Conservation (phyloP, 2,113 vertebrate genomes). For the Phasianus colchicus region DNA sequence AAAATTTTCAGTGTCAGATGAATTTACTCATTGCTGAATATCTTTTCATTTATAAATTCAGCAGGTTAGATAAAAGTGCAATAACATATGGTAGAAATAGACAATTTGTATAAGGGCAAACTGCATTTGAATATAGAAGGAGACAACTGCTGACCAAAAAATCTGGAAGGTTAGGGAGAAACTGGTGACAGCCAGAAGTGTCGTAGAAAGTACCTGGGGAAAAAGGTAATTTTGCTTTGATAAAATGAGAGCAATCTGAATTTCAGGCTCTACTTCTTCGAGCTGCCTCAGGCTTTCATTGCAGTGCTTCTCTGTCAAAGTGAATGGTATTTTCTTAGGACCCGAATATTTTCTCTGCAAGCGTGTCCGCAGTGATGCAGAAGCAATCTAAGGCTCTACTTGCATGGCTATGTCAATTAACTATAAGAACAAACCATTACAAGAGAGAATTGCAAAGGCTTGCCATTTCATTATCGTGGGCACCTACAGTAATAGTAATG, state of each 20-base stretch:
- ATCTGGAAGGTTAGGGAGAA: neutral
- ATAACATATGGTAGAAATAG: neutral
- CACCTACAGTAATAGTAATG: neutral
- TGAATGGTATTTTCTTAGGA: constrained; percentile 21
- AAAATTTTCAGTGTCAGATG: neutral
- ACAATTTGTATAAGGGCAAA: neutral
- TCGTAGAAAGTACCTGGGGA: neutral
- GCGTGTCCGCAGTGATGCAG: neutral
- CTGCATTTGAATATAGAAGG: neutral
- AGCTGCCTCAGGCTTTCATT: constrained; percentile 39
- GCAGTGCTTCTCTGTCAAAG: neutral
- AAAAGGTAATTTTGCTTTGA: constrained; percentile 19
- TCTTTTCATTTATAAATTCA: neutral
- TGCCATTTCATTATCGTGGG: neutral
- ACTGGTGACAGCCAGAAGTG: constrained; percentile 13
- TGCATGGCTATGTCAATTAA: constrained; percentile 28
- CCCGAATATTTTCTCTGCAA: neutral
- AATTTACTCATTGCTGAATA: neutral
- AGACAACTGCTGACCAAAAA: neutral
- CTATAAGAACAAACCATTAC: constrained; percentile 11
- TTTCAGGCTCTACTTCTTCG: constrained; percentile 57
- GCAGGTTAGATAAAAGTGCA: neutral
- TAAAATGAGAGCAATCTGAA: constrained; percentile 55
- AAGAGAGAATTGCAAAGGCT: constrained; percentile 3
- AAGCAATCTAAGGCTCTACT: constrained; percentile 6